These are phyloP conservation scores for Neomorphus geoffroyi DNA, from an alignment of 2,797 vertebrate species.

Conservation along the genomic window DNA sequence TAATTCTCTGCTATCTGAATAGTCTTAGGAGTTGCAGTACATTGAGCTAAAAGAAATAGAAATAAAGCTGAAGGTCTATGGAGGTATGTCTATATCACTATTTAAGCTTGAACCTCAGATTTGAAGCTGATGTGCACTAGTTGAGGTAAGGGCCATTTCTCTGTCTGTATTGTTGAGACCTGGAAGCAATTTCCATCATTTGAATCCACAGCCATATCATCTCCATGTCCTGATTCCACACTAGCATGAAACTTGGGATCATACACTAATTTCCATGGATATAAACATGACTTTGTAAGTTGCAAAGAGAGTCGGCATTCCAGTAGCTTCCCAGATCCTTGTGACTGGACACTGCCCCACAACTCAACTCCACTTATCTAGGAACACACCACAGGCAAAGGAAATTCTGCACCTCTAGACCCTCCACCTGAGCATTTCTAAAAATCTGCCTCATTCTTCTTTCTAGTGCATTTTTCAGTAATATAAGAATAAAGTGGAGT, in stretches of 20 bases:
- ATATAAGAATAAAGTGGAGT: neutral
- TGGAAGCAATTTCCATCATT: neutral
- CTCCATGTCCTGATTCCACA: neutral
- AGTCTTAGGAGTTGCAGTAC: neutral
- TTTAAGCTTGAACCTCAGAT: neutral
- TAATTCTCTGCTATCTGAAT: neutral
- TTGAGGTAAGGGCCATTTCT: neutral
- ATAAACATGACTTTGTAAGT: neutral
- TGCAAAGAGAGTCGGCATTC: neutral
- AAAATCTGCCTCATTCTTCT: neutral
- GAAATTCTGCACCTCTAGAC: neutral
- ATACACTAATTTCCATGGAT: neutral
- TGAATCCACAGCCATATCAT: neutral
- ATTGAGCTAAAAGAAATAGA: neutral
- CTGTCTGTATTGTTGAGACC: neutral
- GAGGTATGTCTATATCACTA: neutral
- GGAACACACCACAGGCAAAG: fast-evolving
- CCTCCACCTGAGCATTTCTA: neutral
- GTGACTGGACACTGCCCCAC: neutral
- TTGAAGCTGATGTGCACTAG: neutral
- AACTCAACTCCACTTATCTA: neutral
- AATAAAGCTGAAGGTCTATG: neutral
- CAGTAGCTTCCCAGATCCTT: neutral
- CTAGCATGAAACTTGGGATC: neutral
- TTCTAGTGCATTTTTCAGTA: neutral